Percentiles rank a stretch among this genome's conserved stretches.
These are phyloP conservation scores for Macquaria ambigua DNA, from an alignment of 2,113 vertebrate genomes.

Conservation along the genomic window DNA sequence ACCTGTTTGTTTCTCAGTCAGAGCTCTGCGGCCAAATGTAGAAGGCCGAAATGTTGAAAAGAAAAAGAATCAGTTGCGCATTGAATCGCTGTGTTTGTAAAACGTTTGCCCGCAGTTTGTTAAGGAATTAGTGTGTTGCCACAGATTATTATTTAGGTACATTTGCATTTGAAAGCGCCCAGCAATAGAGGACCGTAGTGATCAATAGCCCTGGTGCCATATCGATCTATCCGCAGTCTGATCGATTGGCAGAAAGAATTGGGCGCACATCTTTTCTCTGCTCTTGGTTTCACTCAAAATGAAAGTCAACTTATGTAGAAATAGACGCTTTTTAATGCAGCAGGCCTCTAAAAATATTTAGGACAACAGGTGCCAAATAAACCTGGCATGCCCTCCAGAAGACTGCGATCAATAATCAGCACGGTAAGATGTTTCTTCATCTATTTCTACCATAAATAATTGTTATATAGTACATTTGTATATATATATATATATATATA, in stretches of 20 bases:
- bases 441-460: neutral
- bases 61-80: slow-evolving; percentile 32
- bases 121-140: slow-evolving; percentile 82
- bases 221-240: slow-evolving; percentile 84
- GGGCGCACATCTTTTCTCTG: slow-evolving; percentile 66
- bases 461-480: neutral
- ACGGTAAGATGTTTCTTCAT: slow-evolving; percentile 5
- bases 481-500: neutral
- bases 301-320: slow-evolving; percentile 39
- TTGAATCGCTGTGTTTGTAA: slow-evolving; percentile 72
- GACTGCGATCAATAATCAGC: slow-evolving; percentile 30
- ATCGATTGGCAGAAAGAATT: slow-evolving; percentile 81
- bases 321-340: neutral
- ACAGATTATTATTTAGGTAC: slow-evolving; percentile 83
- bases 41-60: slow-evolving; percentile 40
- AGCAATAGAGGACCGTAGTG: slow-evolving; percentile 78
- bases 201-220: slow-evolving; percentile 82
- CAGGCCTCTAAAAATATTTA: slow-evolving; percentile 40
- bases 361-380: slow-evolving; percentile 69
- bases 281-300: slow-evolving; percentile 63
- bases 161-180: slow-evolving; percentile 83
- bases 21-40: slow-evolving; percentile 36
- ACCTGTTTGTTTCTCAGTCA: slow-evolving; percentile 52
- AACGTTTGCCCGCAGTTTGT: slow-evolving; percentile 81
- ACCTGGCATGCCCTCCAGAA: slow-evolving; percentile 1